Evolutionary conservation across 2,888 invertebrate species (phyloP).

Genomic region (Sphaerophoria rueppellii): DNA sequence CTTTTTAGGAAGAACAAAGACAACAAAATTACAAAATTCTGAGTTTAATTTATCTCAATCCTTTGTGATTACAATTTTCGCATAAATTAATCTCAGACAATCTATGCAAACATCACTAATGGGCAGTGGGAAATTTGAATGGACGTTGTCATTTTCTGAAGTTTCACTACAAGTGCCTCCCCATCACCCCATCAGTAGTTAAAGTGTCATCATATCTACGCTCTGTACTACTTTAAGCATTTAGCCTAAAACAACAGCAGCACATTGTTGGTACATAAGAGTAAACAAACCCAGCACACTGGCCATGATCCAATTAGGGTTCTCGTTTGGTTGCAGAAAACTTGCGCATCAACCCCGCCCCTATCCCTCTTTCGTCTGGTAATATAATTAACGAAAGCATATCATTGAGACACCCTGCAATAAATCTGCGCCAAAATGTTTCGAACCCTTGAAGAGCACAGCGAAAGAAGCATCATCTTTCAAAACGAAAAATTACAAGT

Average conservation of each 20-base stretch:
- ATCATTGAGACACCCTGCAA: constrained; percentile 39
- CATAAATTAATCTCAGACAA: too few relatives aligned
- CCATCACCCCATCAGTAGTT: constrained; percentile 24
- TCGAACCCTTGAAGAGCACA: constrained; percentile 6
- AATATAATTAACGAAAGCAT: constrained; percentile 54
- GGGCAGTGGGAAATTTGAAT: too few relatives aligned
- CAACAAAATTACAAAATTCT: too few relatives aligned
- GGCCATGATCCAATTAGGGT: constrained; percentile 54
- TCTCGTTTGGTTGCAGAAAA: constrained; percentile 45
- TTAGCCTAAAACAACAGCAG: background rate
- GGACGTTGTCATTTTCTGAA: too few relatives aligned
- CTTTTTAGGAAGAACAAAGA: too few relatives aligned
- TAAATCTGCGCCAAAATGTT: constrained; percentile 1
- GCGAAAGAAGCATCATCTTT: background rate
- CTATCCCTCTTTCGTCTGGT: background rate
- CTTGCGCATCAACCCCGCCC: background rate
- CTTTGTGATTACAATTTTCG: too few relatives aligned
- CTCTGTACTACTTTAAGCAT: background rate
- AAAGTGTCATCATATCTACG: background rate
- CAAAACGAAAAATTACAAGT: constrained; percentile 16
- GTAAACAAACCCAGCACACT: background rate
- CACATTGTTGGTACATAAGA: background rate
- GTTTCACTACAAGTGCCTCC: constrained; percentile 3
- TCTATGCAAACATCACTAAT: too few relatives aligned
- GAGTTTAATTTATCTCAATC: too few relatives aligned